Conservation (phyloP, 92 coral and sea anemone genomes). For the Epizoanthus ramosus region DNA sequence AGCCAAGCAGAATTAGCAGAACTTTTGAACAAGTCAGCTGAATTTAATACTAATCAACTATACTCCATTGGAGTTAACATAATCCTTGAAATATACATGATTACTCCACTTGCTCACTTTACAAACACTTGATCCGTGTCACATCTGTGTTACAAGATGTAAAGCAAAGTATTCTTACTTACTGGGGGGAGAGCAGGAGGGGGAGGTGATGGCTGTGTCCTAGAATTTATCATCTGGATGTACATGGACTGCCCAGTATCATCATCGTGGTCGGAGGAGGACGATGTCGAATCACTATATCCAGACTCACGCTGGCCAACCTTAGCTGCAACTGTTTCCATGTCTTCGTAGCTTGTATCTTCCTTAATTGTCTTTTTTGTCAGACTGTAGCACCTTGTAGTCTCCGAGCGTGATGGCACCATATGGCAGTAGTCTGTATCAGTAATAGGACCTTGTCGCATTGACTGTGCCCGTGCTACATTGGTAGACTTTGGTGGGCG, state of each 20-base stretch:
- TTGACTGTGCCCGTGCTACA: slow-evolving; percentile 31
- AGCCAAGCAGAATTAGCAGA: no score
- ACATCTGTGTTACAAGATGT: background rate
- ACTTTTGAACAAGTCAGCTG: no score
- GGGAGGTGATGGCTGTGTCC: background rate
- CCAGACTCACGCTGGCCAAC: slow-evolving; percentile 61
- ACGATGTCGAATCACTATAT: slow-evolving; percentile 79
- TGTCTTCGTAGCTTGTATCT: slow-evolving; percentile 71
- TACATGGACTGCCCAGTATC: slow-evolving; percentile 66
- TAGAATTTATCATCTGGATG: slow-evolving; percentile 40
- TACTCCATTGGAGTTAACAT: no score
- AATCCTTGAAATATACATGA: no score
- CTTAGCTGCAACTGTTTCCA: slow-evolving; percentile 46
- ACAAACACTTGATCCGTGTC: background rate
- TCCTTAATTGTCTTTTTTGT: slow-evolving; percentile 41
- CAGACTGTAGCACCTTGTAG: slow-evolving; percentile 78
- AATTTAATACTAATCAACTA: no score
- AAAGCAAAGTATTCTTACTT: background rate
- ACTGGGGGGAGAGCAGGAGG: slow-evolving; percentile 43
- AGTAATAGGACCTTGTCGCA: slow-evolving; percentile 5
- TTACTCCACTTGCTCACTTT: background rate
- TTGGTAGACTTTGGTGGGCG: slow-evolving; percentile 19
- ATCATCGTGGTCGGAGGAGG: slow-evolving; percentile 73
- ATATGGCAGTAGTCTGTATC: slow-evolving; percentile 66
- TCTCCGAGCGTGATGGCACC: slow-evolving; percentile 78